Evolutionary conservation across 2,113 vertebrate genomes (phyloP), one percentile per base, ranked within the genome.

Genomic region (Lates calcarifer): DNA sequence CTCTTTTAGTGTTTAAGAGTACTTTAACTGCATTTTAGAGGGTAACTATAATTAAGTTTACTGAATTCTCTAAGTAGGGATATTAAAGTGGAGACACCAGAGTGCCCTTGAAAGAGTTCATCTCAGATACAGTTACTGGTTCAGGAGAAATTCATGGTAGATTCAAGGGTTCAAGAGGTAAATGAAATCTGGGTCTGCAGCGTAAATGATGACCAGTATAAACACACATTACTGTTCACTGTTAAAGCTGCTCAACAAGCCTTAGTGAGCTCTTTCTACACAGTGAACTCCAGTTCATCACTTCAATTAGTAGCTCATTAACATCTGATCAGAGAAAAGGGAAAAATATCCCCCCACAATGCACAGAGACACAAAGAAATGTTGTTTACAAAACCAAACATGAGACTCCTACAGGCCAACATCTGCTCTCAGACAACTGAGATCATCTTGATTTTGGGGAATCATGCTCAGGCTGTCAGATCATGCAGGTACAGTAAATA

Each of bases 21-120:
- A 22, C 5, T 82, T 70, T 65, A 29, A 55, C 1, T 4, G 60
- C 51, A 60, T 62, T 75, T 76, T 24, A 63, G 45, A 13, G n/a
- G 55, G 29, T 60, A 51, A 17, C 20, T 39, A 3, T 64, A 43
- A 84, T 74, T 39, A 45, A 22, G 39, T 71, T 45, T 60, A 75
- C 24, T 22, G 33, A 63, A 67, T 81, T 53, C 35, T 73, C 37
- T 14, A 29, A 20, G 37, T 60, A 28, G 26, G 41, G 56, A 22
- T 18, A 63, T 11, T 60, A 15, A 51, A 29, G 57, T 64, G 56
- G 33, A 55, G 80, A 75, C 71, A 69, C 57, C 47, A 12, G 17
- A n/a, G 51, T 31, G 45, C 15, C 63, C 20, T 41, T 5, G 11
- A 73, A 45, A 33, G 26, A 17, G 2, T 56, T 57, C 60, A 31